Evolutionary conservation across 2,888 invertebrate species (phyloP), one percentile per base, ranked within the genome.

Genomic region (Ptychoptera albimana): DNA sequence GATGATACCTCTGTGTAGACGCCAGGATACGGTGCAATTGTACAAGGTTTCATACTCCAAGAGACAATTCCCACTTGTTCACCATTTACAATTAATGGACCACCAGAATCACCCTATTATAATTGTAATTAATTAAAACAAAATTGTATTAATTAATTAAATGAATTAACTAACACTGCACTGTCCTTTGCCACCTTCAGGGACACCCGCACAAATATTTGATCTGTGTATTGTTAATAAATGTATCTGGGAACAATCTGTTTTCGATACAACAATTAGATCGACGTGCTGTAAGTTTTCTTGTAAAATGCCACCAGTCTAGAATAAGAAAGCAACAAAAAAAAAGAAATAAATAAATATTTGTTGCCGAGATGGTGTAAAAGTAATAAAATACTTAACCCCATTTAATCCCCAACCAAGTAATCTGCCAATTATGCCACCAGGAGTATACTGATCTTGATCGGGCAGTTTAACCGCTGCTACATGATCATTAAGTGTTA

Each of bases 1-100:
- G 41, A 48, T 2, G 67, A 56, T 2, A 68, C 65, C 49, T 62
- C 61, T 1, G 68, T 63, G 42, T 61, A 68, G 9, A 68, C 66
- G 6, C 68, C 68, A 1, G 68, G 68, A 51, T 60, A 64, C 10
- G 63, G 64, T 2, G 59, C 55, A 5, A 56, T 50, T 1, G 66
- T 58, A 42, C 68, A 69, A 3, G 68, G 68, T 50, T 67, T 69
- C 0, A 57, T 51, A 45, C 66, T 65, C 68, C 68, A 68, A 0
- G 68, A 68, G 2, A 68, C 67, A 32, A 68, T 59, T 14, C 69
- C 68, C 8, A 65, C 55, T 50, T 64, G 63, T 11, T 56, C 57
- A 29, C 58, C 60, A 45, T 55, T 53, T 1, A 57, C 56, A 5
- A 63, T 47, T 11, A 69, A 50, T 8, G 69, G 69, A 1, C 69